phyloP scores from a whole-genome alignment of 2,888 invertebrate species.

The Tromatobia lineatoria region DNA sequence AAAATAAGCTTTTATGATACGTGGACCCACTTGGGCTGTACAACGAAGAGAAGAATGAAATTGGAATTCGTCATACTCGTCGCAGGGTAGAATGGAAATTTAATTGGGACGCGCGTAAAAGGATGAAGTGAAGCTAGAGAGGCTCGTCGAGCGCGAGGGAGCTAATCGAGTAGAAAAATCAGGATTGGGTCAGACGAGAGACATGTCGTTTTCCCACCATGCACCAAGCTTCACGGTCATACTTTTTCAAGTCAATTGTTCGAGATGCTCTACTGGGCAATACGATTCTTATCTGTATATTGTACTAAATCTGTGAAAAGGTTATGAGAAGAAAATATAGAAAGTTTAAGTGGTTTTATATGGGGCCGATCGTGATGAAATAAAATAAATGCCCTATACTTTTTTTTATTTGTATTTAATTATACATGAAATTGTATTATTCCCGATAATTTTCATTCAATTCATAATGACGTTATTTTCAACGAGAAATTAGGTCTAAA shows the following conservation, averaged over 20 bases:
- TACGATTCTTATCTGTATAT: neutral
- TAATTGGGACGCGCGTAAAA: constrained; percentile 30
- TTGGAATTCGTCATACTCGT: constrained; percentile 40
- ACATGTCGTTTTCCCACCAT: neutral
- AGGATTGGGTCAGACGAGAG: constrained; percentile 57
- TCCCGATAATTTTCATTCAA: neutral
- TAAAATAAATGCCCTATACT: neutral
- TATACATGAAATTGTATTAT: neutral
- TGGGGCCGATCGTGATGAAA: neutral
- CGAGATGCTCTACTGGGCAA: neutral
- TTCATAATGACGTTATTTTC: no score
- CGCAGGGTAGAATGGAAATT: constrained; percentile 39
- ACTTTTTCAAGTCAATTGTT: constrained; percentile 13
- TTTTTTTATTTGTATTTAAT: neutral
- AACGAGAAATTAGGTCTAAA: no score
- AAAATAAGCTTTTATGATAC: constrained; percentile 10
- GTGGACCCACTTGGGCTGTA: neutral
- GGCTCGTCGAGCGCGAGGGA: constrained; percentile 7
- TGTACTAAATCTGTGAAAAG: no score
- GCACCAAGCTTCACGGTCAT: constrained; percentile 9
- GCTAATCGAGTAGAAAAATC: constrained; percentile 62
- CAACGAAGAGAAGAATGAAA: neutral
- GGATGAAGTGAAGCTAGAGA: constrained; percentile 25
- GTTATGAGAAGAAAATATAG: no score
- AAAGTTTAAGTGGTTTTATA: neutral